Base-by-base conservation (phyloP, 2,888 invertebrate species). In the Ochropleura plecta region DNA sequence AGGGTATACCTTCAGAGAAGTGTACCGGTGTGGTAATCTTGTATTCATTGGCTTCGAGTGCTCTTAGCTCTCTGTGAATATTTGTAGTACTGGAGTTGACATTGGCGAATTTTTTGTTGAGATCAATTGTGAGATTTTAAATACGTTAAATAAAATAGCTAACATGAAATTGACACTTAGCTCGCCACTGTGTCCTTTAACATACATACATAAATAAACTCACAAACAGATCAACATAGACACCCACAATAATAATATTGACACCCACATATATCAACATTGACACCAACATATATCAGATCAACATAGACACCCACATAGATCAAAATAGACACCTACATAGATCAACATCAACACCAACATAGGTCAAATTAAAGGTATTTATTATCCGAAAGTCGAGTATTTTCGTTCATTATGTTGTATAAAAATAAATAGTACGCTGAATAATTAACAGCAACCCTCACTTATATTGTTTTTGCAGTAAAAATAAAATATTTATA, bases 11-110 rank as follows among this genome's bases (percentile, higher is more conserved):
- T 62, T 42, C 14, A 73, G 55, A 5, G 30, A 51, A 57, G 16
- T 42, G 49, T 49, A 44, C n/a, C 30, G 63, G 55, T 64, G 49
- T 70, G 59, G 67, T 70, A 59, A 82, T 85, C 77, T 60, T 53
- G 73, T 78, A 85, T 85, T 86, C 85, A 85, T 86, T 84, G 79
- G 70, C 64, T 59, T 53, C 18, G 48, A 78, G 67, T 66, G 72
- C 74, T 51, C 57, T 64, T 40, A 62, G 46, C 40, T 70, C 5
- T 16, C 64, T 53, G 62, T 64, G 40, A 71, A 84, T 77, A 84
- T 81, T 77, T 59, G 46, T 40, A 49, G 8, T 40, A 42, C n/a
- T 12, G 14, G 40, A 18, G 40, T 16, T 48, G 20, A 80, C n/a
- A 65, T 70, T 66, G 40, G 14, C 5, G 12, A 12, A 12, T 67